Base-by-base conservation (phyloP, 2,888 invertebrate species). In the Dastarcus helophoroides region DNA sequence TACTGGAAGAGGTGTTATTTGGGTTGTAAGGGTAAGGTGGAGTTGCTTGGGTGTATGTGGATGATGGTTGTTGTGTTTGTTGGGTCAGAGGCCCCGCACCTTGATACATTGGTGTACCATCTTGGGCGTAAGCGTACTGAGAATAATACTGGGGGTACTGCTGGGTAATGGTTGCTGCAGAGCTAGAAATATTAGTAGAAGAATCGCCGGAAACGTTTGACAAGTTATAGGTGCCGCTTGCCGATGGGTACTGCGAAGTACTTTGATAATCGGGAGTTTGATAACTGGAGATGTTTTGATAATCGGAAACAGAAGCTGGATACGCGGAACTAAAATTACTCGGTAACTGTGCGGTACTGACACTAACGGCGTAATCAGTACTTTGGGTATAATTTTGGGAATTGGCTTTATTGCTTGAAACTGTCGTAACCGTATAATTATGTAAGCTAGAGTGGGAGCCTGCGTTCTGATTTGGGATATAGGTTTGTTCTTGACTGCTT, bases 1-100 rank as follows among this genome's bases (percentile, higher is more conserved):
- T 22, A 14, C 35, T 35, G 30, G 65, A 63, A 14, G 62, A 60
- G 12, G 66, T 27, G 31, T 32, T 39, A 13, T 30, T 36, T 11
- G 31, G 33, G 12, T 36, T 31, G 10, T 37, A 36, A 4, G 30
- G 23, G 12, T 33, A 33, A 17, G 37, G 38, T 10, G 24, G 32
- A 7, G 21, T 37, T 2, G 40, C 35, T 12, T 41, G 54, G 34
- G 22, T 49, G n/a, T 35, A 35, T 31, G 31, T 35, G 15, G 31
- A 35, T 11, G 14, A 24, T n/a, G 26, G 29, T n/a, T n/a, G 21
- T 19, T 29, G 29, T n/a, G 29, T 25, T 11, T 29, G 33, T 8
- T 23, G 22, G 2, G 26, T 10, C 4, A 33, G 24, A 5, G 29
- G 24, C n/a, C 23, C 33, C 1, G 33, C 33, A 2, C 33, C 33